Conservation (phyloP, 2,888 invertebrate species). For the Nephrotoma flavescens region DNA sequence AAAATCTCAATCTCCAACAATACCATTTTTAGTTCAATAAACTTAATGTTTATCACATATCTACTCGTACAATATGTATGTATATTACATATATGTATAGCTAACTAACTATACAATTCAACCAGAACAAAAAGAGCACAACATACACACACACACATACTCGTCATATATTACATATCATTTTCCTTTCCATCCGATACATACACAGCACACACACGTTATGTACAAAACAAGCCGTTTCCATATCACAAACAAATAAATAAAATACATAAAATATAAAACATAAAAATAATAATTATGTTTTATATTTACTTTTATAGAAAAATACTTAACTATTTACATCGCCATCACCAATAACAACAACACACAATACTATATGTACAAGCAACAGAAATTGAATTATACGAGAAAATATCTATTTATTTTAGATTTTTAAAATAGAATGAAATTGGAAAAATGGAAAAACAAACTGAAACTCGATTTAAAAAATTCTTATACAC, state of each 20-base stretch:
- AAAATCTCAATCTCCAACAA: neutral
- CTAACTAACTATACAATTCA: neutral
- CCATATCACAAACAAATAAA: neutral
- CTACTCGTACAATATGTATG: neutral
- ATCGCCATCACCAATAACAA: neutral
- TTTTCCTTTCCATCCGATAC: no score
- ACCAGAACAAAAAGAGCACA: no score
- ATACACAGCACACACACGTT: neutral
- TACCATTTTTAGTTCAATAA: neutral
- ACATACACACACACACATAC: no score
- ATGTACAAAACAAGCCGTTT: neutral
- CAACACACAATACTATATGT: neutral
- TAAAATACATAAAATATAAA: neutral
- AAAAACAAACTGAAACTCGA: neutral
- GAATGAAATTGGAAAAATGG: neutral
- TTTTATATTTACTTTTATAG: neutral
- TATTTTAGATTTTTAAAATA: neutral
- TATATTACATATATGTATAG: neutral
- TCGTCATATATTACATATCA: no score
- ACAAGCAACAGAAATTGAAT: neutral
- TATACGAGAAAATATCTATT: neutral
- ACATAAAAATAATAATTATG: neutral
- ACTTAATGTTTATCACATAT: neutral
- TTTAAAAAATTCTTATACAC: neutral
- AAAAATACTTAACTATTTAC: neutral